Evolutionary conservation across 2,113 vertebrate genomes (phyloP), one percentile per base, ranked within the genome.

Genomic region (Saccopteryx leptura): DNA sequence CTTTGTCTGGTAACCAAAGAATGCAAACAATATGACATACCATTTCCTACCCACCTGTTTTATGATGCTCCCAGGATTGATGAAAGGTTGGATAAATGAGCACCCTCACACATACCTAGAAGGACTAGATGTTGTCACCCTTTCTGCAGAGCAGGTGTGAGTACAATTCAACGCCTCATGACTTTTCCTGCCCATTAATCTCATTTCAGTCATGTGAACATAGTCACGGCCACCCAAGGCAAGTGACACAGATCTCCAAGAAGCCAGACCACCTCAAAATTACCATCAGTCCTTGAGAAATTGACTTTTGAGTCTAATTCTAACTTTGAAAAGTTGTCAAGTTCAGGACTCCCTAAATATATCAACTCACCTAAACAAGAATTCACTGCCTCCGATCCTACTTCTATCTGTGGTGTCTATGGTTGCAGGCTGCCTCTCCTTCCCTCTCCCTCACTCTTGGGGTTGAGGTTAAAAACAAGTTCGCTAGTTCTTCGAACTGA

Each of bases 301-400:
- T 83, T 80, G 65, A 17, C 80, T 88, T 85, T 69, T 87, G 26
- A 91, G 14, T 74, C 19, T 66, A 74, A 48, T 61, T 66, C 82
- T 76, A 39, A 61, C 39, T 94, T 68, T 63, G 46, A 52, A 94
- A 82, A 85, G 14, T 78, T 15, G 48, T 39, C 1, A 5, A 69
- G 11, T 60, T 89, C 39, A 56, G 33, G 66, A 56, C 60, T 87
- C 18, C 60, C 9, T n/a, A 90, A 39, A 78, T 33, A 83, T 6
- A 93, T 46, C 88, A 75, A 85, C 39, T 91, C 23, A 12, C 61
- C n/a, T 21, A 39, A 92, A 65, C 88, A 31, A 91, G 19, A 86
- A 71, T 23, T 74, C 60, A 21, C 26, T 39, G 18, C 15, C 21
- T 65, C 87, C 58, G 46, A 14, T 14, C 23, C 61, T 50, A 72